Base-by-base conservation (phyloP, 2,113 vertebrate genomes). In the Hyperoodon ampullatus region DNA sequence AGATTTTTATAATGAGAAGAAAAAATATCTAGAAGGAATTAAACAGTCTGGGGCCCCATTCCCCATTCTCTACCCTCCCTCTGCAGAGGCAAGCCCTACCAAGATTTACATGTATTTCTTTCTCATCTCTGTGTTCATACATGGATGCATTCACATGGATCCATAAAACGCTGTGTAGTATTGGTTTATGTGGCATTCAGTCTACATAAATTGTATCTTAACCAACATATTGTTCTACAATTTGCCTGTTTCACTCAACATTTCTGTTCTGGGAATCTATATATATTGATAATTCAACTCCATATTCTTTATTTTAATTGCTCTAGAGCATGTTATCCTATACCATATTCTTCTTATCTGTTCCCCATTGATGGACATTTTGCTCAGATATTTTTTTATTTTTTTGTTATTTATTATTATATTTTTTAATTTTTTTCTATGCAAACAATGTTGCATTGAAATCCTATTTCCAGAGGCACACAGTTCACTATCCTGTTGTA, bases 1-100 rank as follows among this genome's bases (percentile, higher is more conserved):
- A 50, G 44, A 93, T 63, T 90, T 93, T 93, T 66, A 50, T 68
- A 85, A 65, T 78, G 70, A 83, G 68, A 70, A 84, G n/a, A 92
- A 65, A 50, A 84, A 60, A 53, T 61, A 75, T 39, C 47, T 30
- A 66, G 42, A 78, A 86, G 39, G 42, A 88, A 58, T 78, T 70
- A 60, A 88, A 70, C 61, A 53, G 6, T 47, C 44, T 68, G 8
- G 24, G 44, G 28, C 61, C 19, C 70, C 44, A n/a, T 24, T 44
- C 21, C 28, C 35, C 35, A 5, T 30, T 23, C 16, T 8, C 18
- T 23, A 18, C 30, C 53, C 12, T 35, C 50, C n/a, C 55, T 78
- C 83, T 75, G 58, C 44, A 75, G 75, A 66, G 39, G 55, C 70
- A 74, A 78, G 35, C 61, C n/a, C 35, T 55, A 14, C 13, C 58